phyloP scores from a whole-genome alignment of 2,797 vertebrate genomes.

The Iguana delicatissima region DNA sequence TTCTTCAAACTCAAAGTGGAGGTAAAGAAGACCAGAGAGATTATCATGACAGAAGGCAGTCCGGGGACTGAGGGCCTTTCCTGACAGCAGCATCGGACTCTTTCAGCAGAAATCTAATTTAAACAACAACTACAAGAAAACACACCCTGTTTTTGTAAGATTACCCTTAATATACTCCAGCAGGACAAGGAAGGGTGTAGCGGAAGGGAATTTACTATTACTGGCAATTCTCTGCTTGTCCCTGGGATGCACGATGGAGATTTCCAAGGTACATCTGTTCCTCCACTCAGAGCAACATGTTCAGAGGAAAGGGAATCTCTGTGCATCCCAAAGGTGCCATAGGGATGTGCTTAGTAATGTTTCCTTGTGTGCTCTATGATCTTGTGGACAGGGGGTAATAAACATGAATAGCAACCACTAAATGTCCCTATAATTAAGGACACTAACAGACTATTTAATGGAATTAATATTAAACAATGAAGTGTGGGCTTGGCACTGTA shows the following conservation, averaged over 20 bases:
- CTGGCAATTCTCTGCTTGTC: neutral
- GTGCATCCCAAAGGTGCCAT: neutral
- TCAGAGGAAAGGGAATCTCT: slow-evolving; percentile 16
- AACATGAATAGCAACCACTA: neutral
- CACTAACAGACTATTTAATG: neutral
- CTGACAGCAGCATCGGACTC: neutral
- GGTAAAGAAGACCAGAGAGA: neutral
- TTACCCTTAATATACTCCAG: neutral
- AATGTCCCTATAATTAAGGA: neutral
- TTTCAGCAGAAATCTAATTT: no score
- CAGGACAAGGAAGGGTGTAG: neutral
- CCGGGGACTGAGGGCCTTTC: no score
- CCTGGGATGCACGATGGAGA: neutral
- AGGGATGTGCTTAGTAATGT: neutral
- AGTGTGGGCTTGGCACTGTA: neutral
- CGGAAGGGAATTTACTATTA: neutral
- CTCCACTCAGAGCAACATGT: neutral
- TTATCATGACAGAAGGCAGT: neutral
- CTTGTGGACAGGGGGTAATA: neutral
- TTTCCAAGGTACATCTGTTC: neutral
- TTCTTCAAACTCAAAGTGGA: neutral
- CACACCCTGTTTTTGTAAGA: neutral
- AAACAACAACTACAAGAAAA: no score
- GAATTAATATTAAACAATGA: neutral
- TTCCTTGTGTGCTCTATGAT: neutral